These are phyloP conservation scores for Atherix ibis DNA, from an alignment of 2,888 invertebrate species.

Conservation along the genomic window DNA sequence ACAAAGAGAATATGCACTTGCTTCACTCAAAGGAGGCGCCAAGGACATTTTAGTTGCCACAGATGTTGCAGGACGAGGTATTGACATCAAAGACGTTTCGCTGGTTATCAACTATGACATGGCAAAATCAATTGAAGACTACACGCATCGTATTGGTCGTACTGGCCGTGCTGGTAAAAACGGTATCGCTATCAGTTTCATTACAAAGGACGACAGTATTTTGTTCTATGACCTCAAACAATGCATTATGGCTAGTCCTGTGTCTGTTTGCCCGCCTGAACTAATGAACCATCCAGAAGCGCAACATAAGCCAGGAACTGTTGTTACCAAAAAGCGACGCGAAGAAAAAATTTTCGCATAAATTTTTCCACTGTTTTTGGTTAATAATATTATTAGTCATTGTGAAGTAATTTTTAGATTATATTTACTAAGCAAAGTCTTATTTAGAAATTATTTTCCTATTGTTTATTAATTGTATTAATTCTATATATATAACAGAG, in stretches of 20 bases:
- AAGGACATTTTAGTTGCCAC: conserved; percentile 99
- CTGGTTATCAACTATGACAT: conserved; percentile 99
- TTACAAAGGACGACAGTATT: conserved; percentile 89
- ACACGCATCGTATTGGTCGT: conserved; percentile 95
- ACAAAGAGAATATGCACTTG: conserved; percentile 94
- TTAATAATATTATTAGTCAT: too few species aligned
- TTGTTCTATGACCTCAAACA: conserved; percentile 97
- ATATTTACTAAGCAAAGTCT: too few species aligned
- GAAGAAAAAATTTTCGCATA: conserved; percentile 94
- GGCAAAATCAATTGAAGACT: conserved; percentile 98
- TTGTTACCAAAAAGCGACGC: conserved; percentile 81
- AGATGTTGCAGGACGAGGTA: conserved; percentile 99
- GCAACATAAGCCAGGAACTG: conserved; percentile 91
- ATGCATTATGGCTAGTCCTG: conserved; percentile 72
- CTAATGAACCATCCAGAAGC: conserved; percentile 97
- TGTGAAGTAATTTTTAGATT: too few species aligned
- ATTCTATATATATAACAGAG: too few species aligned
- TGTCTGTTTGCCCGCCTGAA: conserved; percentile 90
- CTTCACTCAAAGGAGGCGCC: conserved; percentile 85
- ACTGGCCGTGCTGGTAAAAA: conserved; percentile 98
- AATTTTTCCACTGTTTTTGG: conserved; percentile 11
- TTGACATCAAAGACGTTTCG: conserved; percentile 98
- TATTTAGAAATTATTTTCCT: too few species aligned
- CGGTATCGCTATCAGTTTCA: conserved; percentile 90
- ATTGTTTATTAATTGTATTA: too few species aligned